Conservation (phyloP, 2,888 invertebrate genomes). For the Epirrita christyi region DNA sequence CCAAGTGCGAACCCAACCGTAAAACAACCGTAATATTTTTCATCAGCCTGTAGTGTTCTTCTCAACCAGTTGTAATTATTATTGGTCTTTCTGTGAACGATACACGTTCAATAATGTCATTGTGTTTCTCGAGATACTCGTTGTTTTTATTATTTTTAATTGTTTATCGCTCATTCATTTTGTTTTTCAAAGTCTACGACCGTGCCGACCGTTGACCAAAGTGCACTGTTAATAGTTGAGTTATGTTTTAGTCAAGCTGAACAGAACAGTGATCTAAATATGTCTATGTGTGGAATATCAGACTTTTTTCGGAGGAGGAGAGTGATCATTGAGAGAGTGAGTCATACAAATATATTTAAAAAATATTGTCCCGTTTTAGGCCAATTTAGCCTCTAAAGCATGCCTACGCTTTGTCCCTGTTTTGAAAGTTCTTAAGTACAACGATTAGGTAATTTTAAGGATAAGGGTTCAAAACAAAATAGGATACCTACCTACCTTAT, state of each 20-base stretch:
- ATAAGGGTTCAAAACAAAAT: background rate
- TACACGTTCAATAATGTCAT: slow-evolving; percentile 44
- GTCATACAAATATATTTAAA: slow-evolving; percentile 21
- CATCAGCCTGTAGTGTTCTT: slow-evolving; percentile 19
- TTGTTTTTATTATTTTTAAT: slow-evolving; percentile 38
- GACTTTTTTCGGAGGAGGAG: slow-evolving; percentile 67
- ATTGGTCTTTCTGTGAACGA: slow-evolving; percentile 10
- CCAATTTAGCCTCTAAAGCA: background rate
- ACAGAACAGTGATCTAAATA: slow-evolving; percentile 36
- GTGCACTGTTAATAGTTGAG: slow-evolving; percentile 18
- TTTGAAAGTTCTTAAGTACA: too few species aligned
- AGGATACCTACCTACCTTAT: too few species aligned
- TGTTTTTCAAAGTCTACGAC: slow-evolving; percentile 19
- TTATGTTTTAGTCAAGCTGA: slow-evolving; percentile 29
- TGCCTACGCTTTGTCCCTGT: too few species aligned
- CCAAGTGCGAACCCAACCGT: too few species aligned
- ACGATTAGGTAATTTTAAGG: background rate
- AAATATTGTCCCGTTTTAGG: background rate
- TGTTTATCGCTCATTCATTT: slow-evolving; percentile 18
- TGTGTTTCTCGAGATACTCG: slow-evolving; percentile 47
- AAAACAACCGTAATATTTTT: background rate
- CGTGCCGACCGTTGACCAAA: background rate
- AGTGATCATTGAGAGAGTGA: slow-evolving; percentile 65
- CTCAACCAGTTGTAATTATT: slow-evolving; percentile 10
- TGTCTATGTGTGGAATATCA: slow-evolving; percentile 74